Conservation (phyloP, 2,888 invertebrate species). For the Xestia c-nigrum region DNA sequence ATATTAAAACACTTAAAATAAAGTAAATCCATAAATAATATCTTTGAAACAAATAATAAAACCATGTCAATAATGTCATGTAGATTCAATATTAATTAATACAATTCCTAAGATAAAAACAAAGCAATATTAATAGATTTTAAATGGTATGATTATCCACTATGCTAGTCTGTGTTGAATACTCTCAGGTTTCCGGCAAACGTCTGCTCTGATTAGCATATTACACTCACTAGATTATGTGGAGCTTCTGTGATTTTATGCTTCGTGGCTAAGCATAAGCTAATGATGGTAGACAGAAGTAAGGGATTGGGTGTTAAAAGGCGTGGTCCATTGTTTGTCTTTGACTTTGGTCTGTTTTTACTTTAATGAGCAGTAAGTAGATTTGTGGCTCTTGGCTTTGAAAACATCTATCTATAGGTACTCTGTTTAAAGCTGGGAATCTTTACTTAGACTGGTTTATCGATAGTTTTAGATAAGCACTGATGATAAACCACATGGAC, state of each 20-base stretch:
- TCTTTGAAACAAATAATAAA: too few relatives aligned
- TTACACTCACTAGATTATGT: neutral
- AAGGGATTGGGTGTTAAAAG: constrained; percentile 44
- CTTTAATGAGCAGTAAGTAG: constrained; percentile 12
- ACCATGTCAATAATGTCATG: too few relatives aligned
- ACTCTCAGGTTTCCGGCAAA: too few relatives aligned
- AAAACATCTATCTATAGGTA: neutral
- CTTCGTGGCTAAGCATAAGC: constrained; percentile 7
- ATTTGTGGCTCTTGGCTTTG: neutral
- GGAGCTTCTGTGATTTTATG: constrained; percentile 36
- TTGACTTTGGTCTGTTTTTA: constrained; percentile 18
- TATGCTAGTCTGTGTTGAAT: neutral
- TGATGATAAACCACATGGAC: neutral
- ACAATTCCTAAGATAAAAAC: too few relatives aligned
- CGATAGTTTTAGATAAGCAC: neutral
- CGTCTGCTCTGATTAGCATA: neutral
- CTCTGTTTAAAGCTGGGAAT: neutral
- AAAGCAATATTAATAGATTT: too few relatives aligned
- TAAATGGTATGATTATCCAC: neutral
- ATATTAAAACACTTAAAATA: too few relatives aligned
- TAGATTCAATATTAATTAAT: too few relatives aligned
- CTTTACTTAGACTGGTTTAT: neutral
- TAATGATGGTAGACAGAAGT: constrained; percentile 56
- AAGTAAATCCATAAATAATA: too few relatives aligned
- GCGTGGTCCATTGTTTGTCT: constrained; percentile 37